Evolutionary conservation across 2,888 invertebrate species (phyloP), one percentile per base, ranked within the genome.

Genomic region (Metalampra italica): DNA sequence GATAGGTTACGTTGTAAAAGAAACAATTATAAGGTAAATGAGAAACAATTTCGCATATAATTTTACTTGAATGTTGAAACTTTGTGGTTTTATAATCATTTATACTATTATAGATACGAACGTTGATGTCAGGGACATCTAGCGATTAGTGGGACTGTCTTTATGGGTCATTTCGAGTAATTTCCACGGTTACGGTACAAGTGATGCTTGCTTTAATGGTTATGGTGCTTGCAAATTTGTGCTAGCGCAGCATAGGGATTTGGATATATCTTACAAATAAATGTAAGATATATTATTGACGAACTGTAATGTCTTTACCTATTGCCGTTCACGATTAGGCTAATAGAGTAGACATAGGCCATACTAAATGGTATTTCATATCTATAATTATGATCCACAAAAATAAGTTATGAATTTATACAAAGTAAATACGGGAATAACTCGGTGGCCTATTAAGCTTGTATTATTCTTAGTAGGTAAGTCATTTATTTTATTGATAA

Each of bases 71-170:
- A 57, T 53, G 53, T 56, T 47, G 59, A 56, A 49, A 54, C 50
- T 48, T 54, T 52, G 58, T 40, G 54, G 57, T 63, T 63, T 61
- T 59, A 57, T 53, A 52, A 53, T 46, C 53, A 50, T 58, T 60
- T 53, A 55, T 54, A 52, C 38, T 45, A 61, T 62, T 60, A 65
- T 56, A 59, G 53, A 60, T 61, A 56, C 57, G 46, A 63, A 63
- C 59, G 56, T 52, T 52, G 50, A 53, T 63, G 67, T 62, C 71
- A 68, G 55, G 66, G 64, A 53, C 62, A 58, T 49, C 47, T 15
- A 49, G 51, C 58, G 53, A 59, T 66, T 60, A 59, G 52, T 53
- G 43, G 40, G 51, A 47, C 55, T 53, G 57, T 54, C 55, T 66
- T 60, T 62, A 60, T 62, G 53, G 60, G 54, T 62, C 57, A 52